Percentiles rank a stretch among this genome's conserved stretches.
phyloP scores from a whole-genome alignment of 2,888 invertebrate species.

The Orgyia antiqua region DNA sequence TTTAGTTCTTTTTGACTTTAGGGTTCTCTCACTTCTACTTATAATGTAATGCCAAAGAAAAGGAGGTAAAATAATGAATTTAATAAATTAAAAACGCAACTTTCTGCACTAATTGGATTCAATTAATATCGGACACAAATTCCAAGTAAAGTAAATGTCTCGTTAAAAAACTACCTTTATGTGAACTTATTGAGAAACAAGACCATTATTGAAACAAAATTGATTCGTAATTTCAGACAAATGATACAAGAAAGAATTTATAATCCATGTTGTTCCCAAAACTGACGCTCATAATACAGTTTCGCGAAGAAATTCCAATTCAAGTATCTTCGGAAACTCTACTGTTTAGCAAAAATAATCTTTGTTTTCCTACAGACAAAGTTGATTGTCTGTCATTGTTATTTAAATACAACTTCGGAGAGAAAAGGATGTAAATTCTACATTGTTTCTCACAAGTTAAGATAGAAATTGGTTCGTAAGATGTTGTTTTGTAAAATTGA shows the following conservation, averaged over 20 bases:
- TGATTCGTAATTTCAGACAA: slow-evolving; percentile 50
- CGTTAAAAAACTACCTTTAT: no score
- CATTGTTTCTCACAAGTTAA: slow-evolving; percentile 17
- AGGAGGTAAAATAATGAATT: no score
- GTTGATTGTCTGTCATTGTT: slow-evolving; percentile 49
- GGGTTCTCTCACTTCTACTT: no score
- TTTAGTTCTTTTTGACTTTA: no score
- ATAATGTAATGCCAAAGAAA: no score
- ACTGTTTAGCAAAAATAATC: slow-evolving; percentile 43
- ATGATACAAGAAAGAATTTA: slow-evolving; percentile 53
- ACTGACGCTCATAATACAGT: slow-evolving; percentile 54
- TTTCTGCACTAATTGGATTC: no score
- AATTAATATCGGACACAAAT: no score
- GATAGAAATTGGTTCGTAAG: slow-evolving; percentile 27
- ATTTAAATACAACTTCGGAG: slow-evolving; percentile 32
- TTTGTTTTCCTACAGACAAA: slow-evolving; percentile 35
- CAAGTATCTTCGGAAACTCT: slow-evolving; percentile 28
- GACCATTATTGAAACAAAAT: slow-evolving; percentile 36
- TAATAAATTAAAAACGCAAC: no score
- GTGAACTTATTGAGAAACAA: slow-evolving; percentile 38
- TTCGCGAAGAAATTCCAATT: slow-evolving; percentile 58
- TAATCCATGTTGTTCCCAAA: slow-evolving; percentile 63
- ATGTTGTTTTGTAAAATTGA: slow-evolving; percentile 43
- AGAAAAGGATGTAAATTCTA: slow-evolving; percentile 13
- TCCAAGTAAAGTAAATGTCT: no score